Evolutionary conservation across 2,888 invertebrate species (phyloP).

Genomic region (Catocala nupta): DNA sequence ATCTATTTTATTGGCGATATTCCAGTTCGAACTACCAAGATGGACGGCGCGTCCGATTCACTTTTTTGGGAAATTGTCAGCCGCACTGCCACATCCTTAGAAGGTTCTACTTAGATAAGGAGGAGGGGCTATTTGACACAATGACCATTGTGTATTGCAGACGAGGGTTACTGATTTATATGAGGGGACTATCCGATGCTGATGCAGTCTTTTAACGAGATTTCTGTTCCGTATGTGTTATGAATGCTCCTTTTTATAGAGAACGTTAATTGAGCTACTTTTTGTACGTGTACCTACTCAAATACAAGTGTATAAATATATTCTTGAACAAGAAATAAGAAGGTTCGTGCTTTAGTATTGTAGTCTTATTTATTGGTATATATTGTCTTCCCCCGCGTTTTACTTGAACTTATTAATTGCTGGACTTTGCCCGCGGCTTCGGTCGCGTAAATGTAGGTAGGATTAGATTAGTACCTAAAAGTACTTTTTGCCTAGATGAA

Average conservation of each 20-base stretch:
- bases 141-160: conserved; percentile 65
- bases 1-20: background rate
- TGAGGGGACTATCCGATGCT: conserved; percentile 71
- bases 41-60: too few relatives aligned
- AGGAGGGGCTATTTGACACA: conserved; percentile 36
- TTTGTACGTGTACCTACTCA: background rate
- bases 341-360: too few relatives aligned
- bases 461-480: too few relatives aligned
- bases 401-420: too few relatives aligned
- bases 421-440: too few relatives aligned
- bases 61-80: background rate
- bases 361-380: too few relatives aligned
- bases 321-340: too few relatives aligned
- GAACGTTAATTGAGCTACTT: background rate
- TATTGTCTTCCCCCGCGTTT: too few relatives aligned
- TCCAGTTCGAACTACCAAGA: too few relatives aligned
- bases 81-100: background rate
- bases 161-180: conserved; percentile 82
- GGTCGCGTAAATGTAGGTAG: too few relatives aligned
- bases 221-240: conserved; percentile 24
- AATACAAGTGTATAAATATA: background rate
- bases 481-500: too few relatives aligned
- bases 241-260: background rate
- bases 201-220: conserved; percentile 30
- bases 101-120: conserved; percentile 19